Percentiles rank a stretch among this genome's conserved stretches.
Conservation (phyloP, 1,140 invertebrate species). For the Tigriopus japonicus region DNA sequence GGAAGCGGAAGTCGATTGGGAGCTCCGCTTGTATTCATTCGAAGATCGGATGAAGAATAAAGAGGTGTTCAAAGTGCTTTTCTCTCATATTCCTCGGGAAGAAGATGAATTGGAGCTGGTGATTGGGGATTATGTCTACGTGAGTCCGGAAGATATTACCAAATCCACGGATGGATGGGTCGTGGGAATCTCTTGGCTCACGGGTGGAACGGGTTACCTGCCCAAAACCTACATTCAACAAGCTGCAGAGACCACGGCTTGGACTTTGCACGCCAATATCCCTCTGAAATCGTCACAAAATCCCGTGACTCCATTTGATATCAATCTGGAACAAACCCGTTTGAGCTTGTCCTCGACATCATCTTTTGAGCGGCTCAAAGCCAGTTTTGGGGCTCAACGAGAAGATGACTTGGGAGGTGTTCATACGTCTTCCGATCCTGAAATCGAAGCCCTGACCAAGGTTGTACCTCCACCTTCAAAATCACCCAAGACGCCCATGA, state of each 20-base stretch:
- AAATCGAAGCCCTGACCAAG: not conserved
- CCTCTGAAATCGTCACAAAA: not conserved
- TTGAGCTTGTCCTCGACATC: not conserved
- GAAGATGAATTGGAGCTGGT: slow-evolving; percentile 64
- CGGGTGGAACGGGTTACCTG: slow-evolving; percentile 48
- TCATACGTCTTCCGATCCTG: not conserved
- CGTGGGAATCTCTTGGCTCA: slow-evolving; percentile 65
- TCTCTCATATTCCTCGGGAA: slow-evolving; percentile 50
- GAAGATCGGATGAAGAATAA: slow-evolving; percentile 41
- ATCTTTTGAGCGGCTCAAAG: not conserved
- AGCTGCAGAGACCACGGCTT: slow-evolving; percentile 67
- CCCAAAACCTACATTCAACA: slow-evolving; percentile 59
- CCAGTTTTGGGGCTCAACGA: not conserved
- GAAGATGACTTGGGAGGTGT: too few relatives aligned
- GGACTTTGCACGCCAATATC: slow-evolving; percentile 47
- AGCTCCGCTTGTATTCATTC: slow-evolving; percentile 62
- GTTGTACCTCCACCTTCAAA: not conserved
- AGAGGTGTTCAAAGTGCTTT: slow-evolving; percentile 45
- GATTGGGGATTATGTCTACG: slow-evolving; percentile 64
- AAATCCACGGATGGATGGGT: slow-evolving; percentile 64
- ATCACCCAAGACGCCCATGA: slow-evolving; percentile 19
- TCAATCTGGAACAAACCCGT: too few relatives aligned
- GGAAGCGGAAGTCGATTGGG: slow-evolving; percentile 47
- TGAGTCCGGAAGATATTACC: slow-evolving; percentile 47
- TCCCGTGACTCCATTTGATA: not conserved